Conservation (phyloP, 2,797 vertebrate genomes). For the Rhynchonycteris naso region DNA sequence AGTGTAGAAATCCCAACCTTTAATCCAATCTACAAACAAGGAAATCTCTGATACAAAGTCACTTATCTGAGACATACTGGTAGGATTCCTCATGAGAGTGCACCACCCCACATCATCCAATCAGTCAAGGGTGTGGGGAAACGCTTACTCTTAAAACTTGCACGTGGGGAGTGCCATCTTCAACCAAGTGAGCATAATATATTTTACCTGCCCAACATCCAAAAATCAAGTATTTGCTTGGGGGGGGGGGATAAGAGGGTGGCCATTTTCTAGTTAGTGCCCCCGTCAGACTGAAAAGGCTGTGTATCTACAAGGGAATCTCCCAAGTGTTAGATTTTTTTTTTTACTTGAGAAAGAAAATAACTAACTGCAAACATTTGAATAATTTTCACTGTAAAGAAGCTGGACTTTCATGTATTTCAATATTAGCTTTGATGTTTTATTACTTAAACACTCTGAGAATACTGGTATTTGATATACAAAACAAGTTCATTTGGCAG, state of each 20-base stretch:
- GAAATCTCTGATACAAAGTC: too few relatives aligned
- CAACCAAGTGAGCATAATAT: too few relatives aligned
- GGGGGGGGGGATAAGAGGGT: fast-evolving
- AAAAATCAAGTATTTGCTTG: not conserved
- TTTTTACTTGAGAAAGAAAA: not conserved
- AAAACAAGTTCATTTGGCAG: not conserved
- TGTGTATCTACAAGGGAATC: not conserved
- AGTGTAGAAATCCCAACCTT: too few relatives aligned
- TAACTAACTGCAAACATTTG: not conserved
- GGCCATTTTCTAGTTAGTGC: not conserved
- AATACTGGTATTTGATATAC: not conserved
- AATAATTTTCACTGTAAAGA: not conserved
- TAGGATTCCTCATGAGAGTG: too few relatives aligned
- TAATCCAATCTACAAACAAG: too few relatives aligned
- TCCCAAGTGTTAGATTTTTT: not conserved
- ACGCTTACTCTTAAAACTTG: too few relatives aligned
- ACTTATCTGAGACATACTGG: too few relatives aligned
- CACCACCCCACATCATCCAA: too few relatives aligned
- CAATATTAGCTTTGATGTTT: not conserved
- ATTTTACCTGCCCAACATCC: too few relatives aligned
- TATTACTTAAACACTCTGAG: not conserved
- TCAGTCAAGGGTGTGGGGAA: too few relatives aligned
- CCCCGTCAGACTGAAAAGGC: not conserved
- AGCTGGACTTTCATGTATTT: not conserved
- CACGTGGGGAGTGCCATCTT: too few relatives aligned